Evolutionary conservation across 1,140 invertebrate genomes (phyloP).

Genomic region (Lasioglossum albipes): DNA sequence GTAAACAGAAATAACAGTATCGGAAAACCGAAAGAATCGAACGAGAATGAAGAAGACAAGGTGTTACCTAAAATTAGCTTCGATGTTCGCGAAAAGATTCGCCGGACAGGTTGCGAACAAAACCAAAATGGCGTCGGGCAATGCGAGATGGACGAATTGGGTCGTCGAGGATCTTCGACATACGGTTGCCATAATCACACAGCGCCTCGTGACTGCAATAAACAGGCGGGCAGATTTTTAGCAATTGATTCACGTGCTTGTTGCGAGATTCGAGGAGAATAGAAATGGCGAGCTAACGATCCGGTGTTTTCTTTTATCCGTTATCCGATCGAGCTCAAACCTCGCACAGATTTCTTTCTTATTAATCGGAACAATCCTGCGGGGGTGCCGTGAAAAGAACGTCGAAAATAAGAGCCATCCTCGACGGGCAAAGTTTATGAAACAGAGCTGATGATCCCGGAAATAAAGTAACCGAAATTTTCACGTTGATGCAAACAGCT

Average conservation of each 20-base stretch:
- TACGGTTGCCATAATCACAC: neutral
- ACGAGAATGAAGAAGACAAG: too few relatives aligned
- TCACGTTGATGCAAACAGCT: too few relatives aligned
- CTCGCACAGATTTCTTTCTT: too few relatives aligned
- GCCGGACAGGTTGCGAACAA: constrained; percentile 17
- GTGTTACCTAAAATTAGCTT: neutral
- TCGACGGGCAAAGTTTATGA: too few relatives aligned
- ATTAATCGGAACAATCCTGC: too few relatives aligned
- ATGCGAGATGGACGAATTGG: constrained; percentile 12
- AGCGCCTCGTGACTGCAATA: neutral
- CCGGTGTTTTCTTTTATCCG: neutral
- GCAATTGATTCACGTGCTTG: neutral
- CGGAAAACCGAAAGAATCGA: too few relatives aligned
- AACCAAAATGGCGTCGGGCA: neutral
- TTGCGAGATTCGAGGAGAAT: neutral
- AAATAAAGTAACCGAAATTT: too few relatives aligned
- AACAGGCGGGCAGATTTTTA: constrained; percentile 1
- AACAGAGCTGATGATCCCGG: too few relatives aligned
- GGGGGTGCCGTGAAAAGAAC: too few relatives aligned
- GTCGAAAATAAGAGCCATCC: too few relatives aligned
- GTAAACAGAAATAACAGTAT: too few relatives aligned
- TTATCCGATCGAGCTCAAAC: too few relatives aligned
- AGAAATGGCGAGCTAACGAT: neutral
- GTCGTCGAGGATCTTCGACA: constrained; percentile 3
- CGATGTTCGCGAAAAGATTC: neutral